Evolutionary conservation across 2,888 invertebrate genomes (phyloP).

Genomic region (Rhodophaea formosa): DNA sequence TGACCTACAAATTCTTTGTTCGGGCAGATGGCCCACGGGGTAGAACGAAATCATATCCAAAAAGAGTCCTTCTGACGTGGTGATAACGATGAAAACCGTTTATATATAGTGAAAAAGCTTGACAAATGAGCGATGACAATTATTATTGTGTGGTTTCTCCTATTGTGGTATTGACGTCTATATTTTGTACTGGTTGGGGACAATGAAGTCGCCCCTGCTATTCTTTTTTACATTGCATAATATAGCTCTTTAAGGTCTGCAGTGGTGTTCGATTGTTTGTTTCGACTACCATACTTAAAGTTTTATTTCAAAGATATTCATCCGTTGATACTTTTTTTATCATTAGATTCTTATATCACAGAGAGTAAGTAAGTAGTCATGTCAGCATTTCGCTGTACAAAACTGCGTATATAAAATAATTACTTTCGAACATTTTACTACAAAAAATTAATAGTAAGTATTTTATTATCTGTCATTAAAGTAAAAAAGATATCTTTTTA

Average conservation of each 20-base stretch:
- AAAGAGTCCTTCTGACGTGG: constrained; percentile 40
- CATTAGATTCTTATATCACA: no score
- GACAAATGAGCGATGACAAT: constrained; percentile 77
- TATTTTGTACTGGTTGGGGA: constrained; percentile 47
- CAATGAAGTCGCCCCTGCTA: constrained; percentile 29
- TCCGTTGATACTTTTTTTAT: no score
- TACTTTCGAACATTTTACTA: no score
- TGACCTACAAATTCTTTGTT: constrained; percentile 62
- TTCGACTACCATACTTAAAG: no score
- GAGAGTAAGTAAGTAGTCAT: no score
- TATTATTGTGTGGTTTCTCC: constrained; percentile 63
- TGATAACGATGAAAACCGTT: constrained; percentile 42
- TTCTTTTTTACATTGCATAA: constrained; percentile 14
- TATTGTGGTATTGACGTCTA: constrained; percentile 60
- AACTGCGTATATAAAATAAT: no score
- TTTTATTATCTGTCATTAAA: no score
- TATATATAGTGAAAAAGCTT: constrained; percentile 44
- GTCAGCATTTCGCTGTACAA: no score
- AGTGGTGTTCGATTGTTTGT: not conserved
- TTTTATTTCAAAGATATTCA: no score
- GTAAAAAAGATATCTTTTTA: no score
- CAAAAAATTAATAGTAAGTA: no score
- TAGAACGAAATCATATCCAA: constrained; percentile 9
- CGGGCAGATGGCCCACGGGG: constrained; percentile 56
- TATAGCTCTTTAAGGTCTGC: constrained; percentile 1